Conservation (phyloP, 2,113 vertebrate species). For the Heterotilapia buettikoferi region DNA sequence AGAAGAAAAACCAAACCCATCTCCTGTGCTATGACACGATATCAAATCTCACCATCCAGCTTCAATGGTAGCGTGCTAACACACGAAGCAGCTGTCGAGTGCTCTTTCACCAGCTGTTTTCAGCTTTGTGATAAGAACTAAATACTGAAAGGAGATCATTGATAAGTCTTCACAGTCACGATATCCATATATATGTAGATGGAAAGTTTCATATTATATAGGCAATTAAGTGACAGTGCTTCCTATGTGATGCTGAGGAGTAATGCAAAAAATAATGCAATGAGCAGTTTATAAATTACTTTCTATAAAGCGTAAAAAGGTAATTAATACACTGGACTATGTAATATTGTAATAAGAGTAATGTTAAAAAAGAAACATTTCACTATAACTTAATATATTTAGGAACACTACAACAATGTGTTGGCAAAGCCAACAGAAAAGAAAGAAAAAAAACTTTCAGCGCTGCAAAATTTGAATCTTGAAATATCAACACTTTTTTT, state of each 20-base stretch:
- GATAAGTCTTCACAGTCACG: neutral
- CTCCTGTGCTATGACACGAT: neutral
- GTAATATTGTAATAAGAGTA: fast-evolving
- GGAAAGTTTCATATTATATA: neutral
- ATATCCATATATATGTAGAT: neutral
- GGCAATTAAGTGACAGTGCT: neutral
- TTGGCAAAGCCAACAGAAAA: neutral
- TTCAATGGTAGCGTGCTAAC: neutral
- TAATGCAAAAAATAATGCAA: neutral
- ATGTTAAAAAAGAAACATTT: neutral
- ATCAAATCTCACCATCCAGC: neutral
- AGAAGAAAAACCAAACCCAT: neutral
- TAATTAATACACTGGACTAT: neutral
- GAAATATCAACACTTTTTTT: neutral
- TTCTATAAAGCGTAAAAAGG: neutral
- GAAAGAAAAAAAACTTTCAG: neutral
- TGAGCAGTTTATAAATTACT: neutral
- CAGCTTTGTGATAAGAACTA: neutral
- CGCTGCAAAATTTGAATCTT: no score
- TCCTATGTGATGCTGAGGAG: neutral
- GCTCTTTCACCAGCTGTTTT: neutral
- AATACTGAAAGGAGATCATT: neutral
- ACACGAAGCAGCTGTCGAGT: neutral
- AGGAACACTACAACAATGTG: neutral
- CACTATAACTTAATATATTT: fast-evolving